These are phyloP conservation scores for Microtus montanus DNA, from an alignment of 2,113 vertebrate genomes.

Conservation along the genomic window DNA sequence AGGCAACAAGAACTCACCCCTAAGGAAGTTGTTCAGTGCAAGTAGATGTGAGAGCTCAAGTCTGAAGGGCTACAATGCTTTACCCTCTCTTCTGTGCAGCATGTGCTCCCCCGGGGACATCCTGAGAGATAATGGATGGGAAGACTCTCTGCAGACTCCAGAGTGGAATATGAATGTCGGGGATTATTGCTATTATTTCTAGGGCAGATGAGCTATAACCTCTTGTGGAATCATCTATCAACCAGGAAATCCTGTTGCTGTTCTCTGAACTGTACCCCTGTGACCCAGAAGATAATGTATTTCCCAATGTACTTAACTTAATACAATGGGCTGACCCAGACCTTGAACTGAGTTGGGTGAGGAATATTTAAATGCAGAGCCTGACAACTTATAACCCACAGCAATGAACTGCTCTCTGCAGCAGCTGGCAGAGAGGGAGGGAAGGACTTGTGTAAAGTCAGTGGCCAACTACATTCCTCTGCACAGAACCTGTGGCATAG, in stretches of 20 bases:
- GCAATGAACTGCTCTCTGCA: neutral
- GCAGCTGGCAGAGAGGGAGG: slow-evolving; percentile 29
- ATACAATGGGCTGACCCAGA: slow-evolving; percentile 70
- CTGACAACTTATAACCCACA: slow-evolving; percentile 62
- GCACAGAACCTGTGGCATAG: slow-evolving; percentile 23
- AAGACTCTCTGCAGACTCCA: slow-evolving; percentile 55
- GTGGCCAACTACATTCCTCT: neutral
- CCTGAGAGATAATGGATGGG: slow-evolving; percentile 59
- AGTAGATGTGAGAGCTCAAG: accelerated
- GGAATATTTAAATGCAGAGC: slow-evolving; percentile 75
- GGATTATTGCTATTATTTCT: slow-evolving; percentile 77
- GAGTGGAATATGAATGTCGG: slow-evolving; percentile 69
- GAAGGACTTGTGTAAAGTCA: neutral
- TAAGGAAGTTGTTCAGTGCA: neutral
- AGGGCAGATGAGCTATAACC: slow-evolving; percentile 70
- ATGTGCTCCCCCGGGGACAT: neutral
- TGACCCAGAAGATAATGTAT: slow-evolving; percentile 76
- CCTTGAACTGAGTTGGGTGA: slow-evolving; percentile 68
- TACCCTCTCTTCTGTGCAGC: neutral
- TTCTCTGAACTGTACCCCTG: slow-evolving; percentile 71
- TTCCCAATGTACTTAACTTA: slow-evolving; percentile 78
- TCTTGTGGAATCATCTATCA: slow-evolving; percentile 76
- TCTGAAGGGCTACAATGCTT: neutral
- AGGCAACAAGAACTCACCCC: neutral
- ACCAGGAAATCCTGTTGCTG: slow-evolving; percentile 72